Evolutionary conservation across 92 coral and sea anemone genomes (phyloP).

Genomic region (Phenganax marumi): DNA sequence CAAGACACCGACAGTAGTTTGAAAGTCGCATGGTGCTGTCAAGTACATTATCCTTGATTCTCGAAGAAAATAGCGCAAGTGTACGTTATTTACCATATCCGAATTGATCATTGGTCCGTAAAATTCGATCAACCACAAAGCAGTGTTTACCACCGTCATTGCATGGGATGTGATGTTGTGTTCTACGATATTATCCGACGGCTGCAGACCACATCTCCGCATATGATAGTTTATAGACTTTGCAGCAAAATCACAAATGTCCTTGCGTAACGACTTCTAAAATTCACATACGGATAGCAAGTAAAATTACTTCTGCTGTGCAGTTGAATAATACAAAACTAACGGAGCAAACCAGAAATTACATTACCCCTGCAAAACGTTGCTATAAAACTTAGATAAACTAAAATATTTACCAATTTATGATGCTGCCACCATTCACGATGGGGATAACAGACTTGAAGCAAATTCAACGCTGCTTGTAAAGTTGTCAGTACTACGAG

Average conservation of each 20-base stretch:
- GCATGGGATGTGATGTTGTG: slow-evolving; percentile 53
- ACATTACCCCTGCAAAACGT: too few relatives aligned
- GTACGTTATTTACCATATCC: slow-evolving; percentile 60
- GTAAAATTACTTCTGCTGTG: background rate
- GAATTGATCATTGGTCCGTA: slow-evolving; percentile 66
- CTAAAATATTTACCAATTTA: slow-evolving; percentile 10
- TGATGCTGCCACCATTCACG: slow-evolving; percentile 13
- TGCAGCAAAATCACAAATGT: background rate
- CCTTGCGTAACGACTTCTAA: slow-evolving; percentile 27
- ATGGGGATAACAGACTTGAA: slow-evolving; percentile 29
- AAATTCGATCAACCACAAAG: slow-evolving; percentile 68
- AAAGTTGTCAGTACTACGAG: slow-evolving; percentile 1
- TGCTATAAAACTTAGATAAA: too few relatives aligned
- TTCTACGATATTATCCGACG: slow-evolving; percentile 25
- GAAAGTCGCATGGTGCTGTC: too few relatives aligned
- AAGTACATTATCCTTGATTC: too few relatives aligned
- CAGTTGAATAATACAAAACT: background rate
- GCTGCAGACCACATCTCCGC: slow-evolving; percentile 35
- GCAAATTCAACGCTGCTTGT: slow-evolving; percentile 15
- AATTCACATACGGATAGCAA: background rate
- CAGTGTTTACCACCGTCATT: slow-evolving; percentile 66
- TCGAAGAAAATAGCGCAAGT: too few relatives aligned
- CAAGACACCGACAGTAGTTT: too few relatives aligned
- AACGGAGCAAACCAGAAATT: too few relatives aligned
- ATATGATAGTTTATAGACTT: slow-evolving; percentile 3